Evolutionary conservation across 2,888 invertebrate genomes (phyloP).

Genomic region (Lepidonotus clava): DNA sequence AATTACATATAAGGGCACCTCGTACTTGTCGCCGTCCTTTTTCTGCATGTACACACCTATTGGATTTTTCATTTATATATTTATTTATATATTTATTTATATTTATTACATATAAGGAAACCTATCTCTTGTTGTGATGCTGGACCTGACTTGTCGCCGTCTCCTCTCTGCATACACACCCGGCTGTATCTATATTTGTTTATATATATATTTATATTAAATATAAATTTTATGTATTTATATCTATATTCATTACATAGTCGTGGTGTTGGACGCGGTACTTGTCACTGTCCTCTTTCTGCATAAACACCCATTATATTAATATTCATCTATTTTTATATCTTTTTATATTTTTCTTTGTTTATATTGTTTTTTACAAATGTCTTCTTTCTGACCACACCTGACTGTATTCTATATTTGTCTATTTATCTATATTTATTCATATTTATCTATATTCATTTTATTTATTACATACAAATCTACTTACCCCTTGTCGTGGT

Average conservation of each 20-base stretch:
- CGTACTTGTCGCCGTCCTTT: no score
- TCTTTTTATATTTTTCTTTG: no score
- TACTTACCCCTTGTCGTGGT: conserved; percentile 51
- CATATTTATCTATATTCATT: not conserved
- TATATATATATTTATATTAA: not conserved
- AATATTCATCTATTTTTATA: no score
- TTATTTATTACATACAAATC: not conserved
- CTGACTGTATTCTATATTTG: not conserved
- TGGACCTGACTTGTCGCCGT: no score
- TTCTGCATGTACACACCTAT: no score
- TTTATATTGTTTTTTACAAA: no score
- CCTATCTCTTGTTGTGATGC: no score
- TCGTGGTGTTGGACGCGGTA: not conserved
- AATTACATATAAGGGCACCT: no score
- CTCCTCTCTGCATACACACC: not conserved
- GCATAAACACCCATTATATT: no score
- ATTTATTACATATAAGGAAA: no score
- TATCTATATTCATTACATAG: not conserved
- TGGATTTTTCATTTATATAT: not conserved
- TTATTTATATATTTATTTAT: not conserved
- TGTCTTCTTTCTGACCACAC: not conserved
- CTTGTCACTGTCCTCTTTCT: no score
- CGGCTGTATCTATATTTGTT: not conserved
- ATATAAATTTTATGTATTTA: not conserved
- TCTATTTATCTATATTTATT: not conserved